These are phyloP conservation scores for Mantis religiosa DNA, from an alignment of 2,888 invertebrate species.

Conservation along the genomic window DNA sequence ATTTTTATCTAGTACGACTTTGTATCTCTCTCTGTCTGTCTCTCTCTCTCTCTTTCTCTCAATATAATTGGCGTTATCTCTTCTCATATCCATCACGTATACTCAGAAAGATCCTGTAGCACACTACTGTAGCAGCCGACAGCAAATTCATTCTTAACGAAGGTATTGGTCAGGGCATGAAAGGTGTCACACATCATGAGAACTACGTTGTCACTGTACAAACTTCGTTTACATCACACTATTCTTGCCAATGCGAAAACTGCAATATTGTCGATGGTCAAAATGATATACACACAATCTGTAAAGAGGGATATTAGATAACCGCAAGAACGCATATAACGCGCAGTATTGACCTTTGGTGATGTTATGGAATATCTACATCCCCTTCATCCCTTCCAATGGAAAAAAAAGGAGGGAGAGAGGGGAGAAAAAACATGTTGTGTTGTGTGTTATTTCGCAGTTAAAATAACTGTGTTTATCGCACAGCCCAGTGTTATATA, in stretches of 20 bases:
- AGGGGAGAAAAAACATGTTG: not conserved
- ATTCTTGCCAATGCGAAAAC: not conserved
- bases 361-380: not conserved
- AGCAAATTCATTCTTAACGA: too few species aligned
- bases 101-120: too few species aligned
- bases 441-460: not conserved
- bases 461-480: conserved; percentile 8
- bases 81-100: too few species aligned
- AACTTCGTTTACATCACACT: not conserved
- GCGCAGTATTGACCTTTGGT: not conserved
- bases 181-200: too few species aligned
- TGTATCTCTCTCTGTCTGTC: too few species aligned
- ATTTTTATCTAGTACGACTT: too few species aligned
- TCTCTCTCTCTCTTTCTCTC: too few species aligned
- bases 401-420: not conserved
- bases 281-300: not conserved
- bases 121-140: too few species aligned
- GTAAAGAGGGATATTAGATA: not conserved
- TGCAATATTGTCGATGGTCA: not conserved
- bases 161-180: too few species aligned
- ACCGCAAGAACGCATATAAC: not conserved
- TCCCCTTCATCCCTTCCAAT: not conserved
- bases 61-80: too few species aligned
- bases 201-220: not conserved
- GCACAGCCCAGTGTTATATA: conserved; percentile 7